Conservation (phyloP, 2,113 vertebrate species). For the Pelvicachromis taeniatus region DNA sequence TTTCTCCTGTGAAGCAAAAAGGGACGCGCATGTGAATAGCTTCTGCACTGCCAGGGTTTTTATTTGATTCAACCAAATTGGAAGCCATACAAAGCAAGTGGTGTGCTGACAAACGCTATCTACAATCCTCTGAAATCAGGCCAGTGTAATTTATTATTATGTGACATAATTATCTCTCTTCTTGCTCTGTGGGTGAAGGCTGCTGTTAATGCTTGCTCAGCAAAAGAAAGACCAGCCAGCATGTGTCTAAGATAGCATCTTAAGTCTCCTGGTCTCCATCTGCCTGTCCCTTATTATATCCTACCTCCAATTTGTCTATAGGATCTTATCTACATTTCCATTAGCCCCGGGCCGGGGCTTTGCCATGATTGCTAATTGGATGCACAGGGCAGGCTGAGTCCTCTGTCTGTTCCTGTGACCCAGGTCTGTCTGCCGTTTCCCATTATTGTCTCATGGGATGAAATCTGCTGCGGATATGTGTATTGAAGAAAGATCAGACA, state of each 20-base stretch:
- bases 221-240: constrained; percentile 23
- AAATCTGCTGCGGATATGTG: neutral
- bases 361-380: constrained; percentile 57
- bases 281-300: constrained; percentile 42
- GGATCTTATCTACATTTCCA: constrained; percentile 64
- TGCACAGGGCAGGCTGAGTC: neutral
- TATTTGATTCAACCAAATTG: constrained; percentile 36
- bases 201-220: constrained; percentile 52
- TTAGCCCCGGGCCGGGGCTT: constrained; percentile 43
- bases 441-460: constrained; percentile 8
- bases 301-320: constrained; percentile 52
- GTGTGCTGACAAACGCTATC: constrained; percentile 41
- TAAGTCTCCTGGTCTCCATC: constrained; percentile 39
- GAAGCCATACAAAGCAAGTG: constrained; percentile 28
- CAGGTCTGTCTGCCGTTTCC: constrained; percentile 17
- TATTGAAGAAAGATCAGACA: neutral
- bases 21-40: constrained; percentile 28
- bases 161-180: constrained; percentile 48
- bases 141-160: constrained; percentile 46
- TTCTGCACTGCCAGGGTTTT: constrained; percentile 16
- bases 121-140: constrained; percentile 16
- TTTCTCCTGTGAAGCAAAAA: constrained; percentile 23
- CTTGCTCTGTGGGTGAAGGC: neutral
- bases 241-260: constrained; percentile 56
- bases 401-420: constrained; percentile 4